phyloP scores from a whole-genome alignment of 1,140 invertebrate species.

The Macrobrachium rosenbergii region DNA sequence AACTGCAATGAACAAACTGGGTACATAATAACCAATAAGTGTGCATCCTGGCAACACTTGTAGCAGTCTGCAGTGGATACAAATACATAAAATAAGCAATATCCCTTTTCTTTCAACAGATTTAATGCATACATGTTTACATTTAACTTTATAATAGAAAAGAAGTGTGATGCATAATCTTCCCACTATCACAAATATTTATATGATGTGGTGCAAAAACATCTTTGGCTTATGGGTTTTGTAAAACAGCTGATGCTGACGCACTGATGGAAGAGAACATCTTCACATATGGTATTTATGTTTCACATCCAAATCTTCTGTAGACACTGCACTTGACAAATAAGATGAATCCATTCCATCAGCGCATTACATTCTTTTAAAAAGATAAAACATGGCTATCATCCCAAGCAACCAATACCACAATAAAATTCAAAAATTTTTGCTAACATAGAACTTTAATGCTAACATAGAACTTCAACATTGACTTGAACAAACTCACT shows the following conservation, averaged over 20 bases:
- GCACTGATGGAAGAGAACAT: too few relatives aligned
- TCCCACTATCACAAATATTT: constrained; percentile 42
- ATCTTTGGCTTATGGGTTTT: constrained; percentile 58
- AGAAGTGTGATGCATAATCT: constrained; percentile 57
- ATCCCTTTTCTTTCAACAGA: constrained; percentile 51
- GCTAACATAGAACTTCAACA: constrained; percentile 49
- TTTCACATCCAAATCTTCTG: too few relatives aligned
- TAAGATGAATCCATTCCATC: constrained; percentile 30
- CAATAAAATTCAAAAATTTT: constrained; percentile 18
- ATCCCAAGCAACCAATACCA: constrained; percentile 55
- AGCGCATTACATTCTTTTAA: constrained; percentile 31
- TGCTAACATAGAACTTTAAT: too few relatives aligned
- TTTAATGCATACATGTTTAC: constrained; percentile 50
- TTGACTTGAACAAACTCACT: constrained; percentile 46
- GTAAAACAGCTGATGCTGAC: too few relatives aligned
- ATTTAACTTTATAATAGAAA: constrained; percentile 43
- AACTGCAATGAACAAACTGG: too few relatives aligned
- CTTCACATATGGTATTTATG: too few relatives aligned
- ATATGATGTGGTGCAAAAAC: constrained; percentile 35
- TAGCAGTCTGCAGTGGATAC: constrained; percentile 55
- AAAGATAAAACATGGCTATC: constrained; percentile 39
- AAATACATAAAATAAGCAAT: constrained; percentile 55
- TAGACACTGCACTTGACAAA: too few relatives aligned
- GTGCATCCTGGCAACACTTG: constrained; percentile 60
- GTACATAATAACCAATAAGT: constrained; percentile 26